Evolutionary conservation across 2,113 vertebrate species (phyloP), one percentile per base, ranked within the genome.

Genomic region (Himantopus leucocephalus): DNA sequence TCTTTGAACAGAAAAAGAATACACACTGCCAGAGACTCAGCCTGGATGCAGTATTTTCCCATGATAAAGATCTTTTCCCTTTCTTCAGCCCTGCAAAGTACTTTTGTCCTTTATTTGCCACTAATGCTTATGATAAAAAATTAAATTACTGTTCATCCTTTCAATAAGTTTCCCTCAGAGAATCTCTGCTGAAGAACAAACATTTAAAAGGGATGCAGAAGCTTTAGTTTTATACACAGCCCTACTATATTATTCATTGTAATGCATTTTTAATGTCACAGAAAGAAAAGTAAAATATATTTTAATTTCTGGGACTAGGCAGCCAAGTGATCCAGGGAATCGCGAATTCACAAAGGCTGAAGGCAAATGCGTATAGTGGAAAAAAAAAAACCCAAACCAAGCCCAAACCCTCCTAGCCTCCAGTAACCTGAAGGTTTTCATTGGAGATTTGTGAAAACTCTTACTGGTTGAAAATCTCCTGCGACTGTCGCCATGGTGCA

Each of bases 121-220:
- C 97, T 98, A 98, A 98, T 98, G 96, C 96, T 98, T 98, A 98
- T 97, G 96, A 98, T 98, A 98, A 98, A 98, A 98, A 98, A 98
- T 98, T 98, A 98, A 98, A 98, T 98, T 98, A 98, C 96, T 94
- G 95, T 97, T 98, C 98, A 96, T 98, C 95, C 93, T 97, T 98
- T 98, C 98, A 98, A 97, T 98, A 97, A 83, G 95, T 97, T 98
- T 98, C 96, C 98, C 98, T 98, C 92, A 90, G 98, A 98, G 98
- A 95, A 91, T 97, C 96, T 92, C 79, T 96, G 88, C 96, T 92
- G 91, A 98, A 98, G 98, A 98, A 98, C 97, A 98, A 98, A 98
- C 98, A 98, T 98, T 98, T 98, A 98, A 98, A 97, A 97, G 97
- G 93, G 95, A 97, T 96, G 94, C 90, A 85, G 94, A 96, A 96